Conservation (phyloP, 2,888 invertebrate species). For the Polyommatus iphigenia region DNA sequence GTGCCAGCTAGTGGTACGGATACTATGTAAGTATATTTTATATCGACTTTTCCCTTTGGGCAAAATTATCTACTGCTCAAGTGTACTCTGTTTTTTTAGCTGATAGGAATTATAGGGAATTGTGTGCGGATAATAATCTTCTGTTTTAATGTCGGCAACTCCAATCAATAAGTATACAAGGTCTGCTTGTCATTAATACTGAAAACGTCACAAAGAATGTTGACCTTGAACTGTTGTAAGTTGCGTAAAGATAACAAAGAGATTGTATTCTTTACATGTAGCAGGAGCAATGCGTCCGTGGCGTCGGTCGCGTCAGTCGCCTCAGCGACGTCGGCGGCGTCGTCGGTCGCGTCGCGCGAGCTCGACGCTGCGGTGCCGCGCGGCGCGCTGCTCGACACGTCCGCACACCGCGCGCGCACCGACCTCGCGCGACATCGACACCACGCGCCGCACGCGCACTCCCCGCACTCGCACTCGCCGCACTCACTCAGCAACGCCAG, state of each 20-base stretch:
- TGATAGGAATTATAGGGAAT: too few species aligned
- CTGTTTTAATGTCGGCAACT: too few species aligned
- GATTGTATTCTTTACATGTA: background rate
- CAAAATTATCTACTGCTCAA: too few species aligned
- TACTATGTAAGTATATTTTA: conserved; percentile 46
- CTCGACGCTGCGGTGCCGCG: conserved; percentile 93
- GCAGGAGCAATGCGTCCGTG: background rate
- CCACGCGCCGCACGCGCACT: conserved; percentile 63
- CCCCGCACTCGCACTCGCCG: conserved; percentile 66
- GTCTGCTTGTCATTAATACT: too few species aligned
- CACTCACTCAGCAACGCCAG: conserved; percentile 82
- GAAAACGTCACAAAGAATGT: too few species aligned
- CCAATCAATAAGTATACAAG: too few species aligned
- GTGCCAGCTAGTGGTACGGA: conserved; percentile 44
- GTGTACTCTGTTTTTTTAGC: too few species aligned
- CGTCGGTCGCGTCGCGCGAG: conserved; percentile 77
- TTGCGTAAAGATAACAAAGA: too few species aligned
- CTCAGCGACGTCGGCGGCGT: background rate
- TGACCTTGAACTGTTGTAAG: too few species aligned
- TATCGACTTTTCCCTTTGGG: background rate
- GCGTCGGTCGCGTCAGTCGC: conserved; percentile 8
- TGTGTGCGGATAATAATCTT: too few species aligned
- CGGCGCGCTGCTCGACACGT: conserved; percentile 88
- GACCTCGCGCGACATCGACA: conserved; percentile 87
- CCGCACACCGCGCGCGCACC: conserved; percentile 86